Base-by-base conservation (phyloP, 2,113 vertebrate species). In the Tychaedon coryphoeus region DNA sequence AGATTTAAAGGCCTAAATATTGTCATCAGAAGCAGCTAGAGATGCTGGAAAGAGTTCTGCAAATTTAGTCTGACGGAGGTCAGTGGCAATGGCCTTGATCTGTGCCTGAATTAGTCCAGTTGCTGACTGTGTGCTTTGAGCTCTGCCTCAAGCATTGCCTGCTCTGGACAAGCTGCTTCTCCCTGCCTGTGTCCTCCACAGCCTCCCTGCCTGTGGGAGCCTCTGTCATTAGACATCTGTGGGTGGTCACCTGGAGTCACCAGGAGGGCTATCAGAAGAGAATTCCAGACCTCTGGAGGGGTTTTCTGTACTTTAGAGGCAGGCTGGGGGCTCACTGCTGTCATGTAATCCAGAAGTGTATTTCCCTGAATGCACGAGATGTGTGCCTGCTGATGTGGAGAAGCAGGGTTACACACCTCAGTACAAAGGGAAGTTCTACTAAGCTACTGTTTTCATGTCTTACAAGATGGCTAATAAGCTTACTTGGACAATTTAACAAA, bases 131-230 rank as follows among this genome's bases (percentile, higher is more conserved):
- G 4, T 54, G 34, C 76, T 66, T 57, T 77, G 69, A 84, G 69
- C 14, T 77, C 48, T 86, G 58, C 82, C 43, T 56, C 5, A 1
- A 24, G 53, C 38, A 47, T 2, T 1, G 43, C 4, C 1, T 15
- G 8, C 48, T 72, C 61, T 65, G 66, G 48, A 75, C 48, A 90
- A 82, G 43, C 62, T 90, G 70, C 24, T 51, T 42, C 7, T 62
- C 25, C 0, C 0, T 74, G 70, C 14, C 43, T 36, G 40, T 72
- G 71, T 38, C 6, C 18, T 29, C 33, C 20, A 4, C 50, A 77
- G 45, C 60, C 19, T 60, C 58, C 13, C 31, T 0, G 0, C 16
- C 14, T 1, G 0, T 3, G 0, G 61, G 34, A 71, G 31, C 13
- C 19, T 60, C 48, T 79, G 43, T 5, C 3, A 40, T 88, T 53